Evolutionary conservation across 2,888 invertebrate species (phyloP).

Genomic region (Polymixis flavicincta): DNA sequence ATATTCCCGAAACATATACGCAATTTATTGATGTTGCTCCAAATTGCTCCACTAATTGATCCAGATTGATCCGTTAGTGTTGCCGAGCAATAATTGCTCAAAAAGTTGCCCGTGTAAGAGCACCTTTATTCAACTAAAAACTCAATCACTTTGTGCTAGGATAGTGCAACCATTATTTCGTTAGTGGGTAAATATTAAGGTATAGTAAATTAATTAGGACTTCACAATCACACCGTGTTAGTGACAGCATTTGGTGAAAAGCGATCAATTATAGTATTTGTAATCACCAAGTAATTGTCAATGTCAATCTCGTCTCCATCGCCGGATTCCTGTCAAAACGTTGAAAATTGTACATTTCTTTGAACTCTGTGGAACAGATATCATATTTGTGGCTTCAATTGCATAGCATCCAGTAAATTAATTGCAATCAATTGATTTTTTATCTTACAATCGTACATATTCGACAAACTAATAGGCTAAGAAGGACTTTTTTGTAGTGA

Average conservation of each 20-base stretch:
- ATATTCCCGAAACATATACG: too few species aligned
- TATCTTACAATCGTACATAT: neutral
- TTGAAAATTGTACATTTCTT: constrained; percentile 73
- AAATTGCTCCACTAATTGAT: too few species aligned
- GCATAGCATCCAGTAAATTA: neutral
- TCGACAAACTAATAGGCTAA: neutral
- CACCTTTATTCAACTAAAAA: too few species aligned
- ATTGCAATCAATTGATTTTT: neutral
- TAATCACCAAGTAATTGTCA: constrained; percentile 90
- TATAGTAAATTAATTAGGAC: constrained; percentile 43
- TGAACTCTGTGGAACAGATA: constrained; percentile 51
- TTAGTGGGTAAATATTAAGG: constrained; percentile 16
- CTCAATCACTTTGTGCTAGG: neutral
- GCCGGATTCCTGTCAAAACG: constrained; percentile 88
- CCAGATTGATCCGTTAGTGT: too few species aligned
- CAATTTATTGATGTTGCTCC: too few species aligned
- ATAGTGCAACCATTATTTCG: constrained; percentile 10
- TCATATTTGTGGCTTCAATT: constrained; percentile 12
- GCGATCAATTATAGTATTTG: constrained; percentile 71
- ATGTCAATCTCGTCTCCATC: constrained; percentile 89
- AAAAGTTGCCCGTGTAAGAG: too few species aligned
- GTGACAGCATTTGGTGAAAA: constrained; percentile 67
- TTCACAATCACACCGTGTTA: constrained; percentile 61
- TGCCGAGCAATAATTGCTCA: too few species aligned
- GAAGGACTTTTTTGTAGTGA: neutral